These are phyloP conservation scores for Esox masquinongy DNA, from an alignment of 2,797 vertebrate genomes.

Conservation along the genomic window DNA sequence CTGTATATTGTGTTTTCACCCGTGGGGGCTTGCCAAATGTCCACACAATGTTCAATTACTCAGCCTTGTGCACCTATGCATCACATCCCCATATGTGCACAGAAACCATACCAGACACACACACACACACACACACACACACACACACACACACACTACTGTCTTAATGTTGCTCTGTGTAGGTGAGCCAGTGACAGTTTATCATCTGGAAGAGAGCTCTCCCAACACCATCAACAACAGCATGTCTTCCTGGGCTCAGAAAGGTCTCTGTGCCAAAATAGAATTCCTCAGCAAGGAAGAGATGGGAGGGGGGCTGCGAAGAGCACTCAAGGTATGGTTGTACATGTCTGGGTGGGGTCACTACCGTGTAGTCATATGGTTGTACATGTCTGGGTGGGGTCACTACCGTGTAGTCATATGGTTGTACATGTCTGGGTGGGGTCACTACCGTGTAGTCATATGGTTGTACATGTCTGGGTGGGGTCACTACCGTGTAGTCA, in stretches of 20 bases:
- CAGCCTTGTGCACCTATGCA: no score
- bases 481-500: no score
- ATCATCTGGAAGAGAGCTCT: conserved; percentile 96
- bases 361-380: conserved; percentile 92
- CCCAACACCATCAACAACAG: conserved; percentile 97
- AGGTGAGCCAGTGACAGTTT: conserved; percentile 98
- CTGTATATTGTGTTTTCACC: no score
- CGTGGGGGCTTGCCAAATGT: no score
- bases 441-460: no score
- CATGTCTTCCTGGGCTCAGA: conserved; percentile 99
- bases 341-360: conserved; percentile 45
- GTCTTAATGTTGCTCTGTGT: conserved; percentile 8
- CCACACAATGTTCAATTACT: no score
- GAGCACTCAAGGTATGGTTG: conserved; percentile 85
- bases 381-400: conserved; percentile 85
- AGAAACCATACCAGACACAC: background rate
- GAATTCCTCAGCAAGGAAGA: conserved; percentile 99
- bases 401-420: no score
- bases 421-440: no score
- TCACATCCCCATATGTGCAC: no score
- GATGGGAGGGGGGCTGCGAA: conserved; percentile 94
- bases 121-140: background rate
- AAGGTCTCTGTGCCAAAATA: conserved; percentile 96
- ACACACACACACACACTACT: background rate
- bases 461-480: no score